Evolutionary conservation across 2,888 invertebrate genomes (phyloP).

Genomic region (Rutpela maculata): DNA sequence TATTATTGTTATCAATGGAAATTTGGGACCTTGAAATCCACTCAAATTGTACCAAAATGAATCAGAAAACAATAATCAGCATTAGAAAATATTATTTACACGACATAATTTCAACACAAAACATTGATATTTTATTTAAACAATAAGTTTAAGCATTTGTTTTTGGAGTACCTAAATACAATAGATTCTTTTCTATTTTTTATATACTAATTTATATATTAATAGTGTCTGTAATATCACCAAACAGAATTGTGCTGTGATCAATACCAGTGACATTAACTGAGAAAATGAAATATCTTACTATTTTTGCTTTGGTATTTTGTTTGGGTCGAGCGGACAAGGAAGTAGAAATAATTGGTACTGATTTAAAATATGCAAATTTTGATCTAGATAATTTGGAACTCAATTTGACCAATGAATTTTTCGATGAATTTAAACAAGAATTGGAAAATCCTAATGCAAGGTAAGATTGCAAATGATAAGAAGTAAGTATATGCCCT

Average conservation of each 20-base stretch:
- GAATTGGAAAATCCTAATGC: neutral
- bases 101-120: neutral
- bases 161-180: neutral
- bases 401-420: neutral
- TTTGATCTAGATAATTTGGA: neutral
- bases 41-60: neutral
- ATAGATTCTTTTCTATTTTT: neutral
- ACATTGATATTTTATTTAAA: neutral
- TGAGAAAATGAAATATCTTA: neutral
- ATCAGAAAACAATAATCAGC: too few relatives aligned
- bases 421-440: neutral
- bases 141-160: neutral
- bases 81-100: too few relatives aligned
- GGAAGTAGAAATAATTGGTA: neutral
- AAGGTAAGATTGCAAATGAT: slow-evolving; percentile 5
- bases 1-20: neutral
- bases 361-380: neutral
- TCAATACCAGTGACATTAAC: neutral
- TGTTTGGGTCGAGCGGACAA: neutral
- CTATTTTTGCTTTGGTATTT: neutral
- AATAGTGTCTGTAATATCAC: neutral
- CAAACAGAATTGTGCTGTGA: neutral
- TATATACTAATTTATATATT: neutral
- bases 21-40: neutral
- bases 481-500: neutral